Conservation (phyloP, 1,140 invertebrate species). For the Drosophila melanogaster region DNA sequence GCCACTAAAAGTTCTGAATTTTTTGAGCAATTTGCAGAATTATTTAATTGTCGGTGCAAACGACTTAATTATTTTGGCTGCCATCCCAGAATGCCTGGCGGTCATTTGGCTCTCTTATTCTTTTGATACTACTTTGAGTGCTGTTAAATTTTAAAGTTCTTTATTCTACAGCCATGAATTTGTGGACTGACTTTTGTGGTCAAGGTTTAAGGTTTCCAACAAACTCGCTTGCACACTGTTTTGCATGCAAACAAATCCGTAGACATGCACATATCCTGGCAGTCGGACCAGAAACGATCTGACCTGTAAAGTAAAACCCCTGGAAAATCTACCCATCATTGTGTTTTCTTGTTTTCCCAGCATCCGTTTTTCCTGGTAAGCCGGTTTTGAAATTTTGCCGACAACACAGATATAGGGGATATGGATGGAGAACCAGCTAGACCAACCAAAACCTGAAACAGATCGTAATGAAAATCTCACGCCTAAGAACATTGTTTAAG, state of each 20-base stretch:
- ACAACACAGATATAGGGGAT: slow-evolving; percentile 24
- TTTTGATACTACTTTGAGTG: slow-evolving; percentile 3
- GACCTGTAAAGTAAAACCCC: slow-evolving; percentile 4
- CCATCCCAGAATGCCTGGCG: slow-evolving; percentile 54
- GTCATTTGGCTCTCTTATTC: slow-evolving; percentile 16
- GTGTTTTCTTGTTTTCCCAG: slow-evolving; percentile 26
- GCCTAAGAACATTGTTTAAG: slow-evolving; percentile 74
- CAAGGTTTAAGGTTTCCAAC: slow-evolving; percentile 54
- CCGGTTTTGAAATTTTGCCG: slow-evolving; percentile 71
- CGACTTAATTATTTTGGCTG: slow-evolving; percentile 84
- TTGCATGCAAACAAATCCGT: slow-evolving; percentile 65
- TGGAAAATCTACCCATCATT: slow-evolving; percentile 35
- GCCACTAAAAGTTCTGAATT: slow-evolving; percentile 11
- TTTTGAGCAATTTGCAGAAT: slow-evolving; percentile 54
- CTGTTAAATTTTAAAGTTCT: background rate
- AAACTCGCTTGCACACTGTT: slow-evolving; percentile 42
- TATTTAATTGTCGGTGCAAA: slow-evolving; percentile 82
- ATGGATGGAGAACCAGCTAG: slow-evolving; percentile 1
- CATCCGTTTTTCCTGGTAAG: slow-evolving; percentile 57
- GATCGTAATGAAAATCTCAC: slow-evolving; percentile 70
- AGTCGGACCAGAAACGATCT: slow-evolving; percentile 19
- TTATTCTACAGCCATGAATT: slow-evolving; percentile 4
- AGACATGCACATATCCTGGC: slow-evolving; percentile 58
- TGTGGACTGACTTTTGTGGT: slow-evolving; percentile 59
- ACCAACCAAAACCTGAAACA: slow-evolving; percentile 3